A percentile compares a stretch with the other conserved stretches of the same genome.
phyloP scores from a whole-genome alignment of 2,797 vertebrate species.

The Cossypha caffra region DNA sequence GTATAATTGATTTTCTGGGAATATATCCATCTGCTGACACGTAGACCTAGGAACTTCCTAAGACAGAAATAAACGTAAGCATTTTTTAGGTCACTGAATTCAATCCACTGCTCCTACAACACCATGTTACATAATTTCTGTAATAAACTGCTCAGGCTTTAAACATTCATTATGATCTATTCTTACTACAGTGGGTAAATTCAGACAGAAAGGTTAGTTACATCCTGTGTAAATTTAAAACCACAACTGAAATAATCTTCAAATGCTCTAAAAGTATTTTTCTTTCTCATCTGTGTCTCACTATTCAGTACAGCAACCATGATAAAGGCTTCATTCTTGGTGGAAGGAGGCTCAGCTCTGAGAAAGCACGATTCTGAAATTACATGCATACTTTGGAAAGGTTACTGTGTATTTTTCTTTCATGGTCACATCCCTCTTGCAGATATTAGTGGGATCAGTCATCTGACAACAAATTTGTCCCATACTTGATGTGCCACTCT shows the following conservation, averaged over 20 bases:
- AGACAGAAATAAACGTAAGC: constrained; percentile 1
- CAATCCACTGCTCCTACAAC: background rate
- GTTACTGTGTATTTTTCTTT: background rate
- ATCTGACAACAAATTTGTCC: constrained; percentile 28
- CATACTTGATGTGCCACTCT: background rate
- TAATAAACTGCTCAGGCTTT: constrained; percentile 26
- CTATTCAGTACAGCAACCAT: background rate
- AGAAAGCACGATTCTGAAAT: background rate
- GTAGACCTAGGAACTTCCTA: background rate
- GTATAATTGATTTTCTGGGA: constrained; percentile 46
- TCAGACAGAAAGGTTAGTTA: background rate
- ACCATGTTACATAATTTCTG: constrained; percentile 23
- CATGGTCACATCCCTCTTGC: background rate
- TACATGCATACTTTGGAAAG: background rate
- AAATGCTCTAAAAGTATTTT: background rate
- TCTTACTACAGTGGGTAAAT: background rate
- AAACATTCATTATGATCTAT: background rate
- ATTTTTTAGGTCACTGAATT: constrained; percentile 39
- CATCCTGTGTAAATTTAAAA: background rate
- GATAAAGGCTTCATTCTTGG: background rate
- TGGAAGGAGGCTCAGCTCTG: background rate
- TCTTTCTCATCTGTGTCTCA: background rate
- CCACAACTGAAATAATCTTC: background rate
- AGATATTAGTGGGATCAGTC: background rate
- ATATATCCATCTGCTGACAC: background rate